phyloP scores from a whole-genome alignment of 2,113 vertebrate species.

The Mesitornis unicolor region DNA sequence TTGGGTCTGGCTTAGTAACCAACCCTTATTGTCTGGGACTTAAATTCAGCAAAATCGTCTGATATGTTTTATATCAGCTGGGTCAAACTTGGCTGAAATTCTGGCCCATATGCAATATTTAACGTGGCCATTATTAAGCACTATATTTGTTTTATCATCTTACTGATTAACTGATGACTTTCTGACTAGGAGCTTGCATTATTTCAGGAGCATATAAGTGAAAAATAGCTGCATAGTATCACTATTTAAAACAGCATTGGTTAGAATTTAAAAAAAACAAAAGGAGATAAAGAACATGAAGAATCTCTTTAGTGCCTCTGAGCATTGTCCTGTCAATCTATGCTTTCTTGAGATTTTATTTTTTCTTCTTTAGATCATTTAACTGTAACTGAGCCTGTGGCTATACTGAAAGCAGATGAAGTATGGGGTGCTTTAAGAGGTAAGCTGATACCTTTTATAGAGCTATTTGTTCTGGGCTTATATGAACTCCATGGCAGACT shows the following conservation, averaged over 20 bases:
- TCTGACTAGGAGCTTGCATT: neutral
- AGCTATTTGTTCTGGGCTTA: neutral
- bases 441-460: conserved; percentile 47
- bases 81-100: neutral
- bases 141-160: neutral
- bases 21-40: neutral
- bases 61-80: neutral
- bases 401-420: conserved; percentile 83
- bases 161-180: neutral
- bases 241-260: fast-evolving
- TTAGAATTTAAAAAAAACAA: neutral
- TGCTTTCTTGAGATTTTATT: neutral
- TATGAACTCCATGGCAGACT: neutral
- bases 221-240: neutral
- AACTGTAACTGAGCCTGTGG: conserved; percentile 71
- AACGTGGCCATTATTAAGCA: neutral
- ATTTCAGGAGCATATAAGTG: neutral
- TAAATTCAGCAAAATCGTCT: neutral
- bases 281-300: neutral
- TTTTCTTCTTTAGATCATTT: conserved; percentile 79
- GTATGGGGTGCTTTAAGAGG: conserved; percentile 94
- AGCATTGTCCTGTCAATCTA: neutral
- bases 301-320: neutral
- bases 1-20: neutral
- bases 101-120: neutral